Conservation (phyloP, 2,797 vertebrate genomes). For the Cygnus olor region DNA sequence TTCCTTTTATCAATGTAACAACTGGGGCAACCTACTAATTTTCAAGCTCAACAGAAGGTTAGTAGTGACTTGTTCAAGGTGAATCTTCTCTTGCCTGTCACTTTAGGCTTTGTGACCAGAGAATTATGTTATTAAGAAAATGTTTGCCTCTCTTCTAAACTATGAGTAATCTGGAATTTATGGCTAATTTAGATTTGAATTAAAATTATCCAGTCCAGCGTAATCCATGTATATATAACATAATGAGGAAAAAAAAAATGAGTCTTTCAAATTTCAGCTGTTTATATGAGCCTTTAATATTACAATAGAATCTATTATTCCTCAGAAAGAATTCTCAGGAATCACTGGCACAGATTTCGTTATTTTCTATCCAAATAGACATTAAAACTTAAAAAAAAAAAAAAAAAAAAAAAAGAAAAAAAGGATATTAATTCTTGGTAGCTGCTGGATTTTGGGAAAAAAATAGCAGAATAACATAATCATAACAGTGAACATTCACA, state of each 20-base stretch:
- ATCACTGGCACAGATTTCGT: background rate
- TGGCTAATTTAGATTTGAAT: background rate
- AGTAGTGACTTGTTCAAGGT: slow-evolving; percentile 10
- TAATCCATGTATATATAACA: background rate
- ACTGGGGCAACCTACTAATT: background rate
- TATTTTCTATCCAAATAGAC: background rate
- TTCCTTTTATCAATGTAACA: background rate
- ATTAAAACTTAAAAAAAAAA: background rate
- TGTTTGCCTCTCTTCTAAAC: background rate
- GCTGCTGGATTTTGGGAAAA: background rate
- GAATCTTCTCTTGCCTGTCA: background rate
- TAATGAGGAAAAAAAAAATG: background rate
- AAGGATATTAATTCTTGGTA: background rate
- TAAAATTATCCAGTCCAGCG: background rate
- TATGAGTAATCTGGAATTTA: background rate
- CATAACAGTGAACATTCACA: background rate
- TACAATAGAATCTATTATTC: background rate
- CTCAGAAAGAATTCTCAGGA: background rate
- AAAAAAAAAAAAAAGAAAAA: too few relatives aligned
- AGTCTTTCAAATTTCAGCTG: background rate
- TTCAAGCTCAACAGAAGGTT: slow-evolving; percentile 12
- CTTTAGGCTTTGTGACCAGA: background rate
- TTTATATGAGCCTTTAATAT: background rate
- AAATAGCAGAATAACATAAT: background rate
- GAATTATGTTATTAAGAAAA: background rate